Percentiles rank a stretch among this genome's conserved stretches.
phyloP scores from a whole-genome alignment of 2,888 invertebrate genomes.

The Ophioninae sp. region DNA sequence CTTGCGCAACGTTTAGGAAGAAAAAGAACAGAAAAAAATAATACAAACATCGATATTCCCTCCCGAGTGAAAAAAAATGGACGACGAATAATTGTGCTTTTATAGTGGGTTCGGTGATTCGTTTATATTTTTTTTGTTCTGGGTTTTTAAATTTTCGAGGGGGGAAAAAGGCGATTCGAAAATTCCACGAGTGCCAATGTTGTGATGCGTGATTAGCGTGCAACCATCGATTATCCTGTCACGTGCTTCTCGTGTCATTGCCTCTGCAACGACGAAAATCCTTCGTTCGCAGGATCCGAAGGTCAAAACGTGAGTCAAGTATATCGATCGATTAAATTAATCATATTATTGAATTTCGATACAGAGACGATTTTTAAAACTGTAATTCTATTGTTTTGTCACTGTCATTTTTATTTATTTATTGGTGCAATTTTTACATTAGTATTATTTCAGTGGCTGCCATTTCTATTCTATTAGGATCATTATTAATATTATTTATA shows the following conservation, averaged over 20 bases:
- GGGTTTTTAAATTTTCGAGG: no score
- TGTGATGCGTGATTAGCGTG: slow-evolving; percentile 23
- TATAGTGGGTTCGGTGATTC: no score
- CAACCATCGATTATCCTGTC: slow-evolving; percentile 20
- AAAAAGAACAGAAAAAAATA: neutral
- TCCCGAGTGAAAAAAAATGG: neutral
- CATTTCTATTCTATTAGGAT: no score
- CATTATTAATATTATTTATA: no score
- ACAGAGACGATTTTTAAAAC: no score
- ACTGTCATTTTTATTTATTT: no score
- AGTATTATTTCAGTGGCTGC: no score
- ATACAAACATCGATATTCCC: neutral
- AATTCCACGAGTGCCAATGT: slow-evolving; percentile 11
- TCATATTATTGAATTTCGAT: neutral
- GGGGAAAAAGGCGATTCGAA: neutral
- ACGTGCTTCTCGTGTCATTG: slow-evolving; percentile 28
- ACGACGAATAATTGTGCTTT: neutral
- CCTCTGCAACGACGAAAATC: neutral
- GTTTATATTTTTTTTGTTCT: no score
- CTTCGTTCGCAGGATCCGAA: slow-evolving; percentile 2
- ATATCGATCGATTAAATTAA: neutral
- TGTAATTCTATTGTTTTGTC: no score
- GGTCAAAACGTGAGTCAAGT: slow-evolving; percentile 4
- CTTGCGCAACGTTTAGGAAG: neutral
- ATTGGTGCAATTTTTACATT: no score